These are phyloP conservation scores for Ctenodactylus gundi DNA, from an alignment of 2,113 vertebrate species.

Conservation along the genomic window DNA sequence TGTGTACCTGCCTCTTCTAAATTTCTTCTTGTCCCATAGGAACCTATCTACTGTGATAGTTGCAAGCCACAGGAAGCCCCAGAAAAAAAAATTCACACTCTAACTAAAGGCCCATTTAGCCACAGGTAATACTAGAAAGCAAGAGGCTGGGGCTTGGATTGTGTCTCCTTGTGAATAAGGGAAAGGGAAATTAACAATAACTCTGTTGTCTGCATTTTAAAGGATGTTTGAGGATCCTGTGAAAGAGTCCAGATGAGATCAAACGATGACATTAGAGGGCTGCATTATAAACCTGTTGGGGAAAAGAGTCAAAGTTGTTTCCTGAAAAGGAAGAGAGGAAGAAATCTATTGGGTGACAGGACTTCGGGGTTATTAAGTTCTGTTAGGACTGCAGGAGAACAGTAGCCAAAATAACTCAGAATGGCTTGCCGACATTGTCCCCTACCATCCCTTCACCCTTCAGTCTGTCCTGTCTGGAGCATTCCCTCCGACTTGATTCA, in stretches of 20 bases:
- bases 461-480: neutral
- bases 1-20: neutral
- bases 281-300: neutral
- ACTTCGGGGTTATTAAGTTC: neutral
- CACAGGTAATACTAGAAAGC: neutral
- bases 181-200: neutral
- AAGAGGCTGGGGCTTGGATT: neutral
- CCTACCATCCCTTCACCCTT: rapidly evolving
- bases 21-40: neutral
- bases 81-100: neutral
- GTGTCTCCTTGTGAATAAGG: neutral
- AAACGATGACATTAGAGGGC: neutral
- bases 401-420: neutral
- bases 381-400: neutral
- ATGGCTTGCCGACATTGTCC: no score
- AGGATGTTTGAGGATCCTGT: neutral
- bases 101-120: neutral
- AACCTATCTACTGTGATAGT: neutral
- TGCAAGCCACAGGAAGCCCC: neutral
- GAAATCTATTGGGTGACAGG: neutral
- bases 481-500: no score
- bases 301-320: neutral
- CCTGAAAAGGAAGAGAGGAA: neutral
- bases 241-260: neutral
- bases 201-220: conserved; percentile 15